phyloP scores from a whole-genome alignment of 2,113 vertebrate species.

The Tinamus guttatus region DNA sequence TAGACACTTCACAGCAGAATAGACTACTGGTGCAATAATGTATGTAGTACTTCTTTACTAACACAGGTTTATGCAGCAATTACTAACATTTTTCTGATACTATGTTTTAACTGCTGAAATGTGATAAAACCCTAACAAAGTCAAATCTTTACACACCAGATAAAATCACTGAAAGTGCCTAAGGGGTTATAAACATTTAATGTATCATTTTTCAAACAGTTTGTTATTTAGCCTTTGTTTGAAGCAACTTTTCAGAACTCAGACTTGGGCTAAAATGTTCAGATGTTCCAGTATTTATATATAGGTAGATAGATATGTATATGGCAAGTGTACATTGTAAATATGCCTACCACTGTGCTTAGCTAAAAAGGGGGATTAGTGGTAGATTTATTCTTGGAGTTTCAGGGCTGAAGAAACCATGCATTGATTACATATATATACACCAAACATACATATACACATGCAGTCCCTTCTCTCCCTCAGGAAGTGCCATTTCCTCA shows the following conservation, averaged over 20 bases:
- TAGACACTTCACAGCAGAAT: neutral
- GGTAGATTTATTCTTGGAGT: neutral
- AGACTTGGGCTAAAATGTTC: neutral
- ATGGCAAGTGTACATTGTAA: neutral
- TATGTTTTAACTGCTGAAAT: neutral
- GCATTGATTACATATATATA: rapidly evolving
- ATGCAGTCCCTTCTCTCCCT: neutral
- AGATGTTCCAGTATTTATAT: neutral
- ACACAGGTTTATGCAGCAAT: neutral
- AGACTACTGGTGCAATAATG: neutral
- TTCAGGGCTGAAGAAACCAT: neutral
- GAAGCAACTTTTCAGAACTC: neutral
- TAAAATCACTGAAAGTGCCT: neutral
- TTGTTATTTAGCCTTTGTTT: neutral
- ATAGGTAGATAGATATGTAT: no score
- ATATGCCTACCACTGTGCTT: neutral
- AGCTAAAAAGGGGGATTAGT: neutral
- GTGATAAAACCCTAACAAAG: neutral
- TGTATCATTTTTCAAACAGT: neutral
- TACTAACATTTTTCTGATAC: conserved; percentile 15
- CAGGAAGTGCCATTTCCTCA: neutral
- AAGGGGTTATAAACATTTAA: neutral
- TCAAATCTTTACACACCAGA: neutral
- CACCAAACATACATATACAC: neutral
- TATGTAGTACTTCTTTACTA: neutral